Base-by-base conservation (phyloP, 2,888 invertebrate genomes). In the Horisme vitalbata region DNA sequence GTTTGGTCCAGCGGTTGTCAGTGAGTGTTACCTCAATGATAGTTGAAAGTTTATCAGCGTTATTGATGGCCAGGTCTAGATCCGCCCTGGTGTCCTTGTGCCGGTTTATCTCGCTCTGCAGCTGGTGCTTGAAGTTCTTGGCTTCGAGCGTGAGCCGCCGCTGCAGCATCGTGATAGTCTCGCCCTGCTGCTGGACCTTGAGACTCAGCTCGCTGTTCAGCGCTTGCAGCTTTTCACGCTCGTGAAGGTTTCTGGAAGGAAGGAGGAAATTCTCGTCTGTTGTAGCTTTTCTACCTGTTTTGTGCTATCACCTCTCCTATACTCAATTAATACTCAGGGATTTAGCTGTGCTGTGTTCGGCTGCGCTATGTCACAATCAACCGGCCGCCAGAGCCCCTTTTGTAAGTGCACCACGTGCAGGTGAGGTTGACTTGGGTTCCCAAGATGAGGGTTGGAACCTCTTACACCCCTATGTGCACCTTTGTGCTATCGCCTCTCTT, bases 71-170 rank as follows among this genome's bases (percentile, higher is more conserved):
- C 28, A 92, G 86, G 44, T 93, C 91, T 30, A 95, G 80, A 52
- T 94, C 93, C 27, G 91, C 91, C 55, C 94, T 91, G 1, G 93
- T 91, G 61, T 94, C 94, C 56, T 93, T 95, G 51, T 93, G 93
- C 59, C 94, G 95, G 38, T 89, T 88, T 38, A 93, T 91, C 75
- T 96, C 96, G 0, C 76, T 72, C 52, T 93, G 92, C 9, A 95
- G 73, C 68, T 95, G 94, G 57, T 94, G 93, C 45, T 91, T 93
- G 57, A 92, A 92, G 70, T 93, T 94, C 83, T 96, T 96, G 2
- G 91, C 90, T 72, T 96, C 95, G 21, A 96, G 79, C 45, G 92
- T 90, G 8, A 95, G 78, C 61, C 93, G 93, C 28, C 95, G 91
- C 45, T 94, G 93, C 52, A 96, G 83, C 55, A 91, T 88, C 48